These are phyloP conservation scores for Mystacides longicornis DNA, from an alignment of 2,888 invertebrate species.

Conservation along the genomic window DNA sequence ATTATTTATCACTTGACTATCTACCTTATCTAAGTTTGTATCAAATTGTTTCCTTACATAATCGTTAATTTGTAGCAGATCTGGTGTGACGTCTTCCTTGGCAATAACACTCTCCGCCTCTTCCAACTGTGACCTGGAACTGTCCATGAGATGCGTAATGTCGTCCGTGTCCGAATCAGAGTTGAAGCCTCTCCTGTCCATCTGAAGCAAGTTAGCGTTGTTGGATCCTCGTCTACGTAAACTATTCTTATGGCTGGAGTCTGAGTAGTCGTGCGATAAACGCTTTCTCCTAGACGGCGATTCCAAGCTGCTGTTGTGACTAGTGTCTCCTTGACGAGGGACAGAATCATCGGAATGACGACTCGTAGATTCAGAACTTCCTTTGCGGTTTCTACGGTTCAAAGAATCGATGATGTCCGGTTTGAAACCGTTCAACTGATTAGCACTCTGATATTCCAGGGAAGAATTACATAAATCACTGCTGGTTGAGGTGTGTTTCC, in stretches of 20 bases:
- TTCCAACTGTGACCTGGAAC: constrained; percentile 55
- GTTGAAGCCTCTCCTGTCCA: constrained; percentile 34
- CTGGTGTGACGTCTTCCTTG: constrained; percentile 43
- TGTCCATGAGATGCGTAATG: constrained; percentile 54
- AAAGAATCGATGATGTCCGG: constrained; percentile 45
- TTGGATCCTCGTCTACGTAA: constrained; percentile 21
- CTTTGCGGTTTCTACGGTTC: constrained; percentile 31
- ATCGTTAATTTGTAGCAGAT: constrained; percentile 44
- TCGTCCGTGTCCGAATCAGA: constrained; percentile 64
- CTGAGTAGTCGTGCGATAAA: constrained; percentile 34
- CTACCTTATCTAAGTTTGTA: constrained; percentile 34
- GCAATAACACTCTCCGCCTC: constrained; percentile 53
- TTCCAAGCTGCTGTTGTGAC: constrained; percentile 32
- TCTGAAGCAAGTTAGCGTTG: constrained; percentile 26
- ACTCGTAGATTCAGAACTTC: constrained; percentile 20
- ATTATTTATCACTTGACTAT: constrained; percentile 24
- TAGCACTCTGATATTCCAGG: constrained; percentile 44
- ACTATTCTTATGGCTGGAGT: constrained; percentile 26
- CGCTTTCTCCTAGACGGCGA: constrained; percentile 42
- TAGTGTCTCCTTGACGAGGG: constrained; percentile 15
- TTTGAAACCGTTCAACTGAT: constrained; percentile 33
- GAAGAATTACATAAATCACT: constrained; percentile 48
- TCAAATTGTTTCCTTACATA: constrained; percentile 46
- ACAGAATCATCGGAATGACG: constrained; percentile 19
- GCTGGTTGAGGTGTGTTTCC: constrained; percentile 42